Base-by-base conservation (phyloP, 2,113 vertebrate species). In the Festucalex cinctus region DNA sequence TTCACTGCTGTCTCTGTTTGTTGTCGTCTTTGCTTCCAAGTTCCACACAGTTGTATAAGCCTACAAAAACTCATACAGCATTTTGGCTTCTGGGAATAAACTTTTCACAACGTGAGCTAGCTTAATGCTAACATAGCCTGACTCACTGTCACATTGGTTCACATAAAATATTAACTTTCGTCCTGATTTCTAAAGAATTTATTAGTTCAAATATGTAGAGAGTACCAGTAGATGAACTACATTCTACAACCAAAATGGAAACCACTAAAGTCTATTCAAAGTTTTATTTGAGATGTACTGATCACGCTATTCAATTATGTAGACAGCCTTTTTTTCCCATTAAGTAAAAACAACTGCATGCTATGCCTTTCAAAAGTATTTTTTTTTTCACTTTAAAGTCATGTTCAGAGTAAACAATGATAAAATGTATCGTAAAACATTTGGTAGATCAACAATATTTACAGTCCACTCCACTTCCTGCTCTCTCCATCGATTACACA, bases 31-130 rank as follows among this genome's bases (percentile, higher is more conserved):
- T 54, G 26, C 58, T 68, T 73, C n/a, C n/a, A n/a, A n/a, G n/a
- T n/a, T n/a, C 26, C 68, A 61, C 48, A 10, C 36, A 17, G 37
- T 71, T 65, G 65, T 65, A 41, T 72, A 37, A 77, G 62, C 48
- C 3, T 36, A 67, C 57, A 61, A 53, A n/a, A 71, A 41, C 61
- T 58, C 36, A 68, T 48, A 10, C 12, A 60, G 44, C 43, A 53
- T 49, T 63, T 59, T 14, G 71, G 1, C 17, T 12, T 32, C 58
- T 2, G 49, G 62, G 39, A 35, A 19, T 60, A 13, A 26, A 17
- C 6, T 0, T 58, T 70, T 44, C 35, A 17, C 2, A 69, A 41
- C 2, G 28, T 32, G 2, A 32, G 2, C 28, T 32, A 32, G 28
- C 28, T 32, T 32, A 32, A 32, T 32, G 28, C 28, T 32, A 32